Conservation (phyloP, 2,797 vertebrate species). For the Pagetopsis macropterus region DNA sequence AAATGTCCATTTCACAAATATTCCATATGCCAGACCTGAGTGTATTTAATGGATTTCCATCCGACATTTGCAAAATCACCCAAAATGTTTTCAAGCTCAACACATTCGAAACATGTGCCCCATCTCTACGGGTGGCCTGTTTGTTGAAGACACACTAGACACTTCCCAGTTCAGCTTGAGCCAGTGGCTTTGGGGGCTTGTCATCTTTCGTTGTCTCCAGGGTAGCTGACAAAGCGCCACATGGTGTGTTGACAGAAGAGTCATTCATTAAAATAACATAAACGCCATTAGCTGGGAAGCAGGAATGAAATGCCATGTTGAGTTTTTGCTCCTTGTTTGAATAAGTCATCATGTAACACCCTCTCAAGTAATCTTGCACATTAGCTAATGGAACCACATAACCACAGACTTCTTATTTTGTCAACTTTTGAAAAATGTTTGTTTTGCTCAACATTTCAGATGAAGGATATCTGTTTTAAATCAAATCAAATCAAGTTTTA, state of each 20-base stretch:
- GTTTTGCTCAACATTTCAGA: neutral
- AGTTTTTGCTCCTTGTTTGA: conserved; percentile 5
- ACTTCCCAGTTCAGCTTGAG: conserved; percentile 8
- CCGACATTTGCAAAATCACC: neutral
- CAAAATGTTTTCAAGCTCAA: neutral
- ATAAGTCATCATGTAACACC: neutral
- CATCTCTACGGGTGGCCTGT: conserved; percentile 11
- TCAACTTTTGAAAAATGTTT: neutral
- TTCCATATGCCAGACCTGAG: conserved; percentile 7
- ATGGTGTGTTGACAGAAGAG: conserved; percentile 21
- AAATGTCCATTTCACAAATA: conserved; percentile 6
- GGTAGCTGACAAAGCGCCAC: conserved; percentile 23
- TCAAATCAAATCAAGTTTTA: too few relatives aligned
- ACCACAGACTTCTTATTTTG: conserved; percentile 15
- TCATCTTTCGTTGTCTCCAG: conserved; percentile 17
- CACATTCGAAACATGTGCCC: neutral
- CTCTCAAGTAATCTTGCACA: conserved; percentile 9
- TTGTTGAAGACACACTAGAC: conserved; percentile 1
- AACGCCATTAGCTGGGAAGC: conserved; percentile 31
- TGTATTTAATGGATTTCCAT: neutral
- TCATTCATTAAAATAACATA: conserved; percentile 37
- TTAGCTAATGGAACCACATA: neutral
- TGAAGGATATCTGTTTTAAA: neutral
- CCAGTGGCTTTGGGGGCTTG: conserved; percentile 25
- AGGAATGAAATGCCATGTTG: conserved; percentile 14